Evolutionary conservation across 2,113 vertebrate genomes (phyloP), one percentile per base, ranked within the genome.

Genomic region (Cathartes aura): DNA sequence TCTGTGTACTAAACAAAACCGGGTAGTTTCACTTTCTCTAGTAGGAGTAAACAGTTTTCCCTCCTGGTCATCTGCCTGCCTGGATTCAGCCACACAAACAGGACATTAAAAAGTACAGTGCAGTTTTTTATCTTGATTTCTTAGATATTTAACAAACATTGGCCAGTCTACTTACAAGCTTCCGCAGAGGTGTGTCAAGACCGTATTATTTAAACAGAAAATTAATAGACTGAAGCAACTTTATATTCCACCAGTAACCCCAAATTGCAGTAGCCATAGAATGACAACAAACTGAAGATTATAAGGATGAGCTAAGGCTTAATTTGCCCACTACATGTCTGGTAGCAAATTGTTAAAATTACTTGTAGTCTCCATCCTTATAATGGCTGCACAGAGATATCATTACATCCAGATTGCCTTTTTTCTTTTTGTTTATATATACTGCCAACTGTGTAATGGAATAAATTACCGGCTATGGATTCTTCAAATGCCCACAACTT

Each of bases 221-320:
- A 95, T 90, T 81, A 94, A 96, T 71, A 95, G 27, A 91, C 43
- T 92, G 75, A 89, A 97, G 19, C 15, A 93, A 94, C 63, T 87
- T 68, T 85, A 55, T 87, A 71, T 91, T 97, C 64, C 36, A 82
- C 42, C 17, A 66, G 84, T 70, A 87, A 42, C 27, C 67, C 43
- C 58, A 94, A 96, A 97, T 74, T 95, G 48, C 58, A 75, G 68
- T 70, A 63, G 55, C 48, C 38, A 38, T 67, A 74, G 27, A 94
- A 95, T 63, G 68, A 71, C 85, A 91, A 45, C 55, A 94, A 68
- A 58, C 24, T 82, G 36, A 94, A 95, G 87, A 93, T 85, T 96
- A n/a, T 18, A 71, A 82, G 38, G 70, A 87, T 82, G 92, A 96
- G 70, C 67, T 90, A 90, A 91, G 34, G 60, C 20, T 64, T 84